A percentile compares a stretch with the other conserved stretches of the same genome.
Conservation (phyloP, 1,140 invertebrate genomes). For the Parasteatoda tepidariorum region DNA sequence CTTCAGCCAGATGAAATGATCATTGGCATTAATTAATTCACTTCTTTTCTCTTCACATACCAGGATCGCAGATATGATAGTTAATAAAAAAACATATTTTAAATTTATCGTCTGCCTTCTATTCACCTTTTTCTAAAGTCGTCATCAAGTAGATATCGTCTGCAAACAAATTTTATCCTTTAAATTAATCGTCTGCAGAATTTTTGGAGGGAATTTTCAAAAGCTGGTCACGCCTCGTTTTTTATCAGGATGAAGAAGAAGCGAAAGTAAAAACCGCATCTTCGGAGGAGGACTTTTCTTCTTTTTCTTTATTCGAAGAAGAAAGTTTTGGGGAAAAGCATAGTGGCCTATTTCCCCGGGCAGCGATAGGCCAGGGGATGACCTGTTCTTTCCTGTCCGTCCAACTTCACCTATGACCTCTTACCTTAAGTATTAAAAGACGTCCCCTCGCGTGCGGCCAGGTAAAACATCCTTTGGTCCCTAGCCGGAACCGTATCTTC, state of each 20-base stretch:
- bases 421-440: conserved; percentile 59
- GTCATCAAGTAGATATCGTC: too few relatives aligned
- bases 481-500: not conserved
- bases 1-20: too few relatives aligned
- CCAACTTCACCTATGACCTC: conserved; percentile 43
- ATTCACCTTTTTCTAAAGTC: too few relatives aligned
- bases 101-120: too few relatives aligned
- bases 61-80: too few relatives aligned
- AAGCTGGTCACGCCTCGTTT: not conserved
- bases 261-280: conserved; percentile 30
- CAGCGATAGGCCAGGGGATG: conserved; percentile 52
- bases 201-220: too few relatives aligned
- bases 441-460: conserved; percentile 41
- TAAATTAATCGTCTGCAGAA: too few relatives aligned
- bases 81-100: too few relatives aligned
- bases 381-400: conserved; percentile 34
- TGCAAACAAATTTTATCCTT: too few relatives aligned
- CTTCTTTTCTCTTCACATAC: too few relatives aligned
- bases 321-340: conserved; percentile 44
- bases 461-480: conserved; percentile 30
- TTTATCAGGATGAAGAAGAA: not conserved
- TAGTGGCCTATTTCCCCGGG: conserved; percentile 42
- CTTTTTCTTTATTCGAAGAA: not conserved
- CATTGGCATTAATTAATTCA: too few relatives aligned
- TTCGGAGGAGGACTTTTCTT: not conserved